phyloP scores from a whole-genome alignment of 2,797 vertebrate species.

The Gymnothorax reevesii region DNA sequence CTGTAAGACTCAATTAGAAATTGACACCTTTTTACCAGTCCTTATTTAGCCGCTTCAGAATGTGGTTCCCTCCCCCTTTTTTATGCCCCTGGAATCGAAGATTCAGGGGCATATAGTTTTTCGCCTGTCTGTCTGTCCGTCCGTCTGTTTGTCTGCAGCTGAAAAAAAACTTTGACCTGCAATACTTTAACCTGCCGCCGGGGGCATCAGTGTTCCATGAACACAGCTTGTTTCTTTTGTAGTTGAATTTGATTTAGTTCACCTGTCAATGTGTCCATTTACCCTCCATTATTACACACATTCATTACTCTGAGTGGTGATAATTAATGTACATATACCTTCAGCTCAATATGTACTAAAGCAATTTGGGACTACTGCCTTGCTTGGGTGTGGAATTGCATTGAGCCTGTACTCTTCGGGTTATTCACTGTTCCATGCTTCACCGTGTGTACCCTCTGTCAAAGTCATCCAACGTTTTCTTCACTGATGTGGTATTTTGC shows the following conservation, averaged over 20 bases:
- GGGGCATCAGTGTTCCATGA: no score
- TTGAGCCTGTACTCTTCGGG: not conserved
- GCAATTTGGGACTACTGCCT: not conserved
- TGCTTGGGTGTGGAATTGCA: not conserved
- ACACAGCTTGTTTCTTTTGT: no score
- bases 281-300: no score
- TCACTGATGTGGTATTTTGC: not conserved
- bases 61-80: not conserved
- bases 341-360: not conserved
- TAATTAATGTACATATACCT: not conserved
- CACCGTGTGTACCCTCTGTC: not conserved
- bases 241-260: not conserved
- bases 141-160: no score
- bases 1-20: constrained; percentile 75
- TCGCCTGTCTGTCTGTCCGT: no score
- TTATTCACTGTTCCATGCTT: not conserved
- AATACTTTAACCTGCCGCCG: no score
- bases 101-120: no score
- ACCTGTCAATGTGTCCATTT: not conserved
- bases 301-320: no score
- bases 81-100: no score
- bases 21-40: no score
- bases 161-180: no score
- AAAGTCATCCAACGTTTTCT: not conserved
- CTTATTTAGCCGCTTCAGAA: not conserved